These are phyloP conservation scores for Aporophyla lueneburgensis DNA, from an alignment of 2,888 invertebrate genomes.

Conservation along the genomic window DNA sequence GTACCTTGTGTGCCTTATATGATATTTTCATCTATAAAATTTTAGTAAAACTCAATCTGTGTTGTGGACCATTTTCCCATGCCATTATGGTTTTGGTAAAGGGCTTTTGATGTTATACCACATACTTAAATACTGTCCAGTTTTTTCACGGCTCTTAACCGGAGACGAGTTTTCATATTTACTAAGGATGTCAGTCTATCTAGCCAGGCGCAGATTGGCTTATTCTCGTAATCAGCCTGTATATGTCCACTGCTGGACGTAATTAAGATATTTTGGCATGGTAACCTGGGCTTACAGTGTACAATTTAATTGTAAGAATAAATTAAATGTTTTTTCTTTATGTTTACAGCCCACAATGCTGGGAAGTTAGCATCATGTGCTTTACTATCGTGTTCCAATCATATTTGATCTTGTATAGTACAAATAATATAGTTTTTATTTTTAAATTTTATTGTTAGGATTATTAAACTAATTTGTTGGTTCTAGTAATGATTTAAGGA, in stretches of 20 bases:
- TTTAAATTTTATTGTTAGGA: constrained; percentile 4
- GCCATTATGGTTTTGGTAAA: background rate
- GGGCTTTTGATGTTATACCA: background rate
- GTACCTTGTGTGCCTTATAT: background rate
- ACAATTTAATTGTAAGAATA: background rate
- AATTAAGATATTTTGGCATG: background rate
- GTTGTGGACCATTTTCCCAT: background rate
- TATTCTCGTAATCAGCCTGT: background rate
- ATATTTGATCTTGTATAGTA: constrained; percentile 61
- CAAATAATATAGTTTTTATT: constrained; percentile 61
- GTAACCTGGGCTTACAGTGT: background rate
- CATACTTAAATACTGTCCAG: background rate
- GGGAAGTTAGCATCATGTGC: constrained; percentile 21
- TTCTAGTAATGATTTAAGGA: background rate
- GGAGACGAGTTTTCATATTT: background rate
- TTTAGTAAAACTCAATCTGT: background rate
- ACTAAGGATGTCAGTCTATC: background rate
- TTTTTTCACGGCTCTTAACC: too few relatives aligned
- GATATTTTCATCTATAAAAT: background rate
- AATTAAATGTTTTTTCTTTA: background rate
- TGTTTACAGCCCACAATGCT: background rate
- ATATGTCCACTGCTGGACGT: background rate
- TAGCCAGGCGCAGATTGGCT: too few relatives aligned
- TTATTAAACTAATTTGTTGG: constrained; percentile 8
- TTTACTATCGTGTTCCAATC: constrained; percentile 42